Conservation (phyloP, 2,797 vertebrate species). For the Acanthurus tractus region DNA sequence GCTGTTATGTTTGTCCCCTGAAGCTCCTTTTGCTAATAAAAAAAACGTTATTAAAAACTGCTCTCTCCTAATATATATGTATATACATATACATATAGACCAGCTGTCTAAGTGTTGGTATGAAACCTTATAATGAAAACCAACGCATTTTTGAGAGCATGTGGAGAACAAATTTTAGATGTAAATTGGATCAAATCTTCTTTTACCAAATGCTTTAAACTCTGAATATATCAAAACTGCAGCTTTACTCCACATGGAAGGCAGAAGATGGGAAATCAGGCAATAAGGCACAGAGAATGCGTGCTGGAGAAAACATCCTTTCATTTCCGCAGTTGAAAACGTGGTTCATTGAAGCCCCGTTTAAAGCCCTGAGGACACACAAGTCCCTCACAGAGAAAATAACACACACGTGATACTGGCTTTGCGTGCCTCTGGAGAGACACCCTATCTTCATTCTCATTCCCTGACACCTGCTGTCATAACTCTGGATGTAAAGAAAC, state of each 20-base stretch:
- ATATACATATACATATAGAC: no score
- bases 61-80: no score
- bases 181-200: neutral
- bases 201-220: neutral
- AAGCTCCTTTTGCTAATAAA: neutral
- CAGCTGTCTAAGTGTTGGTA: neutral
- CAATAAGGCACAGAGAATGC: constrained; percentile 30
- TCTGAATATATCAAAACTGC: constrained; percentile 2
- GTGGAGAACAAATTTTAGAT: neutral
- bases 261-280: constrained; percentile 39
- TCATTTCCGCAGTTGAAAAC: constrained; percentile 72
- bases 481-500: constrained; percentile 23
- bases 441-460: constrained; percentile 9
- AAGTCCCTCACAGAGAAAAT: constrained; percentile 54
- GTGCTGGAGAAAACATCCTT: constrained; percentile 46
- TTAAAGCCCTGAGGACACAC: constrained; percentile 38
- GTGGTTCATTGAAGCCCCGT: constrained; percentile 55
- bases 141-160: neutral
- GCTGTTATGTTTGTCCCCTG: neutral
- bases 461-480: constrained; percentile 8
- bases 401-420: constrained; percentile 38
- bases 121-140: neutral
- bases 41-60: no score
- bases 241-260: constrained; percentile 24
- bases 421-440: constrained; percentile 35